phyloP scores from a whole-genome alignment of 2,113 vertebrate species.

The Formicarius rufipectus region DNA sequence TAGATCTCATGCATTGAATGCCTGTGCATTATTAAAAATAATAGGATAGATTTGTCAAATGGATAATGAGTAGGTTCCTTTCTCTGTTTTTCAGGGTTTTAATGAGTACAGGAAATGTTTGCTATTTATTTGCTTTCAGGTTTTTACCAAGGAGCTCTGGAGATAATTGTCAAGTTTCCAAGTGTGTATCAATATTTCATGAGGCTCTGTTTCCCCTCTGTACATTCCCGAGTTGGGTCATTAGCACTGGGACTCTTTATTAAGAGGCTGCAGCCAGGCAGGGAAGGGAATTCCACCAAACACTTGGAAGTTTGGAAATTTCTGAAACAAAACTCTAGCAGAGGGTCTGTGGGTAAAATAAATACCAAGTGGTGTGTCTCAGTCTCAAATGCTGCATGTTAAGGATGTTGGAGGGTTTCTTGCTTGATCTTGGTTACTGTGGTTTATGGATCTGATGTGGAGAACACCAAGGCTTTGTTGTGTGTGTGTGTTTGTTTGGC shows the following conservation, averaged over 20 bases:
- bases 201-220: slow-evolving; percentile 17
- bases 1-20: slow-evolving; percentile 1
- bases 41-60: slow-evolving; percentile 50
- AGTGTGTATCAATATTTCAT: slow-evolving; percentile 59
- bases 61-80: slow-evolving; percentile 38
- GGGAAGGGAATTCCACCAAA: not conserved
- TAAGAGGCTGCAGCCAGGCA: not conserved
- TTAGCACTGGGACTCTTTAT: not conserved
- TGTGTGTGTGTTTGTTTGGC: not conserved
- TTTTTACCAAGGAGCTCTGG: slow-evolving; percentile 35
- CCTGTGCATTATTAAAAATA: slow-evolving; percentile 60
- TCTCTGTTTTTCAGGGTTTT: slow-evolving; percentile 31
- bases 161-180: slow-evolving; percentile 58
- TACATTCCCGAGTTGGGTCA: not conserved
- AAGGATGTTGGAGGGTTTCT: not conserved
- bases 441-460: not conserved
- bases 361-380: accelerated
- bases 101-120: slow-evolving; percentile 50
- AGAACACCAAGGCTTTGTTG: not conserved
- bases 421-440: not conserved
- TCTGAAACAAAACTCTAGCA: not conserved
- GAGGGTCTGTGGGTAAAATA: not conserved
- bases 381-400: not conserved
- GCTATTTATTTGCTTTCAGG: slow-evolving; percentile 50
- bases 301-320: not conserved